Conservation (phyloP, 2,113 vertebrate species). For the Himantopus leucocephalus region DNA sequence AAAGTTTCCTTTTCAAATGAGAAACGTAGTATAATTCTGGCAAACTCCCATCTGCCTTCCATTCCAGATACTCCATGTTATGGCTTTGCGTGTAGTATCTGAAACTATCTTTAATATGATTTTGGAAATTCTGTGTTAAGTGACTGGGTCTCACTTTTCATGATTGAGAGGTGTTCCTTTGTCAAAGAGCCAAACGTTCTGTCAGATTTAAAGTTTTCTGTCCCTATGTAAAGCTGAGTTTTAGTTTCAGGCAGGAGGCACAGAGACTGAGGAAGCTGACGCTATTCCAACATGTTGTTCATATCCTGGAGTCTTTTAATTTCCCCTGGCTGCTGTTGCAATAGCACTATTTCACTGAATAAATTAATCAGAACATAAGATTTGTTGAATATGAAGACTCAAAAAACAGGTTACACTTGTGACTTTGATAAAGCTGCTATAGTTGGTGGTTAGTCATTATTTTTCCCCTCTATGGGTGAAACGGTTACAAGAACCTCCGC, state of each 20-base stretch:
- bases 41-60: neutral
- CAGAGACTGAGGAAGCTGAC: neutral
- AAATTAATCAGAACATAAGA: constrained; percentile 12
- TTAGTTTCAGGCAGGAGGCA: neutral
- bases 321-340: constrained; percentile 47
- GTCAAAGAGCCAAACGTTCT: neutral
- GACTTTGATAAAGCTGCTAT: neutral
- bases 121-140: neutral
- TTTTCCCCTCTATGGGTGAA: constrained; percentile 24
- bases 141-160: neutral
- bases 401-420: neutral
- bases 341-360: constrained; percentile 5
- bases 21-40: neutral
- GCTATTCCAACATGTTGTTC: constrained; percentile 11
- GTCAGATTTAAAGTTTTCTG: neutral
- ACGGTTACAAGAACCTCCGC: constrained; percentile 24
- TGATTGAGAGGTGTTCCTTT: neutral
- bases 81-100: neutral
- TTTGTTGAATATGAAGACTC: neutral
- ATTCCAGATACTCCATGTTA: neutral
- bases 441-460: neutral
- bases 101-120: neutral
- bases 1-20: constrained; percentile 12
- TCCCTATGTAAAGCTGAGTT: neutral
- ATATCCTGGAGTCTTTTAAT: constrained; percentile 38